These are phyloP conservation scores for Lydus trimaculatus DNA, from an alignment of 2,888 invertebrate genomes.

Conservation along the genomic window DNA sequence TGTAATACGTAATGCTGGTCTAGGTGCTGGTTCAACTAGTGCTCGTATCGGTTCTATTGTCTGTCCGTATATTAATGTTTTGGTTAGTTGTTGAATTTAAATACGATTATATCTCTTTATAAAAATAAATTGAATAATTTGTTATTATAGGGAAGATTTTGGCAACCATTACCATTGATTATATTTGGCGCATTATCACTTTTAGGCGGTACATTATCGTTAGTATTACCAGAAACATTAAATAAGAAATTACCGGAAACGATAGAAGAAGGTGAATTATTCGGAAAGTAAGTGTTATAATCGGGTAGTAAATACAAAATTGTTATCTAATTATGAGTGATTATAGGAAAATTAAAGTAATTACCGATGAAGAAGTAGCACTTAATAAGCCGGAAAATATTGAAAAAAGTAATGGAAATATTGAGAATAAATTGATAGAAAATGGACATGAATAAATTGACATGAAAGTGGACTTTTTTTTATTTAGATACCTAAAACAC, in stretches of 20 bases:
- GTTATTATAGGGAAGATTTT: slow-evolving; percentile 22
- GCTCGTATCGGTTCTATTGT: slow-evolving; percentile 70
- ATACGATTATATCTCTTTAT: no score
- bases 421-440: background rate
- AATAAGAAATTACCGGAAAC: slow-evolving; percentile 72
- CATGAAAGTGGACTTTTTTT: background rate
- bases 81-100: slow-evolving; percentile 57
- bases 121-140: background rate
- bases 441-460: background rate
- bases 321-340: background rate
- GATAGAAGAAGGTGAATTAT: slow-evolving; percentile 69
- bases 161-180: slow-evolving; percentile 29
- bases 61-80: slow-evolving; percentile 67
- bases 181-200: slow-evolving; percentile 63
- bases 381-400: slow-evolving; percentile 1
- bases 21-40: slow-evolving; percentile 70
- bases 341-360: slow-evolving; percentile 8
- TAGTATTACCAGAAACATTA: slow-evolving; percentile 72
- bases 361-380: slow-evolving; percentile 20
- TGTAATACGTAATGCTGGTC: slow-evolving; percentile 70
- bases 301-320: background rate
- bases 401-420: background rate
- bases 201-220: slow-evolving; percentile 65
- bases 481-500: background rate
- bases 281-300: slow-evolving; percentile 64